Base-by-base conservation (phyloP, 1,140 invertebrate genomes). In the Drosophila subpulchrella region DNA sequence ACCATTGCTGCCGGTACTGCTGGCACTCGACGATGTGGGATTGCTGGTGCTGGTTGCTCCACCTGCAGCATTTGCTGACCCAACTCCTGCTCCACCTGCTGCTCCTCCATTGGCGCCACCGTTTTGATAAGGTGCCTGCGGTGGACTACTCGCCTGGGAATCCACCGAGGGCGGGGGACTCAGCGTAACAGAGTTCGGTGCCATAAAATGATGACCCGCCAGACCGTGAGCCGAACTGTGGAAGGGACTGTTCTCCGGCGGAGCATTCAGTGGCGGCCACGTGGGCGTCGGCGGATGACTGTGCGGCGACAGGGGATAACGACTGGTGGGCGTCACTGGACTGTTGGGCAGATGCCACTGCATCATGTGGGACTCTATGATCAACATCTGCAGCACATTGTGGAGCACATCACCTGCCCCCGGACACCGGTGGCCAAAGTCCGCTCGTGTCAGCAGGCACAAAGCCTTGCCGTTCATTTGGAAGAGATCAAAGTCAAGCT, bases 381-480 rank as follows among this genome's bases (percentile, higher is more conserved):
- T 95, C 10, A 98, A 93, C 93, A 98, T 96, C 78, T 97, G 96
- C 20, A 99, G 94, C 4, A 97, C 97, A 93, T 99, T 99, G 93
- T 97, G 97, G 55, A 99, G 93, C 7, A 99, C 96, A 91, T 99
- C 98, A 0, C 98, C 98, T 15, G 97, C 97, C 0, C 97, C 96
- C 0, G 97, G 97, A 77, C 97, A 97, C 60, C 98, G 94, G 85
- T 98, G 97, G 6, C 96, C 97, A 62, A 99, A 94, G 93, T 99
- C 98, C 4, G 95, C 95, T 91, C 98, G 97, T 17, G 96, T 98
- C 59, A 98, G 93, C 39, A 99, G 93, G 91, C 97, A 98, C 58
- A 98, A 92, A 0, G 97, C 98, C 93, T 98, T 98, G 95, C 98
- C 98, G 93, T 99, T 99, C 97, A 99, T 98, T 94, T 98, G 97